Evolutionary conservation across 2,797 vertebrate species (phyloP).

Genomic region (Sebastes vulpes): DNA sequence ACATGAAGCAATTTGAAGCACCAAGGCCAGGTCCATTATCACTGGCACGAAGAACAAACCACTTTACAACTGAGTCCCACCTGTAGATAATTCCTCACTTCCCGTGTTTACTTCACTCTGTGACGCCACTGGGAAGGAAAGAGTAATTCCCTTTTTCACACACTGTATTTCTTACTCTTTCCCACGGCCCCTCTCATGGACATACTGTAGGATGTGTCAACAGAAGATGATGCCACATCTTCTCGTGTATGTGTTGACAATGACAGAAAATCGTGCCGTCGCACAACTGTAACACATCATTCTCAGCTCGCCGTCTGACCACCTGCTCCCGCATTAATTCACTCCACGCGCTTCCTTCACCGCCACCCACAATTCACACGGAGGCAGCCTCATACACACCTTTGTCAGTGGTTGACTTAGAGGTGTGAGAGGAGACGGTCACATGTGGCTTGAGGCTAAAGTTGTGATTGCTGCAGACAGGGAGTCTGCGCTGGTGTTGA

Average conservation of each 20-base stretch:
- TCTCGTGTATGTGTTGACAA: constrained; percentile 19
- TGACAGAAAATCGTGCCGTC: constrained; percentile 53
- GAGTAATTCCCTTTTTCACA: constrained; percentile 31
- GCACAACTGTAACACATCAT: constrained; percentile 68
- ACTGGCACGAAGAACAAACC: background rate
- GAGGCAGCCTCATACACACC: background rate
- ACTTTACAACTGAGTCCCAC: background rate
- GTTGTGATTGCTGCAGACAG: background rate
- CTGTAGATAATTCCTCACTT: background rate
- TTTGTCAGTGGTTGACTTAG: background rate
- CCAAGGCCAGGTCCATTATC: background rate
- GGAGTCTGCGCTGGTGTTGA: background rate
- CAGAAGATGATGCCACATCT: background rate
- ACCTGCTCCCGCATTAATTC: constrained; percentile 72
- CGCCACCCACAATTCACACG: constrained; percentile 17
- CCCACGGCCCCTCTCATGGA: background rate
- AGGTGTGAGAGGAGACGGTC: constrained; percentile 4
- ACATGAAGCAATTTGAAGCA: background rate
- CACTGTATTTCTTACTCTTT: constrained; percentile 3
- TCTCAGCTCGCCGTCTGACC: constrained; percentile 65
- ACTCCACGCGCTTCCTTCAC: background rate
- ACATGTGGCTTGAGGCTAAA: background rate
- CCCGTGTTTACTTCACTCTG: constrained; percentile 2
- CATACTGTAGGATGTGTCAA: constrained; percentile 8
- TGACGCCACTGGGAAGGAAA: background rate